Conservation (phyloP, 2,888 invertebrate species). For the Conus canariensis region DNA sequence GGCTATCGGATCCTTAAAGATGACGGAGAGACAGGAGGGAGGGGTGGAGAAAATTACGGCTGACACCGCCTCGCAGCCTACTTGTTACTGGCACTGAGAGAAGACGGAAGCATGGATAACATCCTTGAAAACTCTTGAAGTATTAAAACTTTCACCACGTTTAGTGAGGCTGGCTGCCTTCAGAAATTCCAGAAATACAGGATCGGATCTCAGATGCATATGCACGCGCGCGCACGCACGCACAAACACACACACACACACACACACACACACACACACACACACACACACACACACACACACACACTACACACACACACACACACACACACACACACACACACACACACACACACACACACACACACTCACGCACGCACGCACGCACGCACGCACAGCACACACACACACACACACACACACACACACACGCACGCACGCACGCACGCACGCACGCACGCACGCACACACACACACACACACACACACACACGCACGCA, state of each 20-base stretch:
- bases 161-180: too few relatives aligned
- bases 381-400: not conserved
- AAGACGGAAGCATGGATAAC: too few relatives aligned
- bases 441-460: not conserved
- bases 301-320: not conserved
- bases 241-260: not conserved
- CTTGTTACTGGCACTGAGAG: too few relatives aligned
- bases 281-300: not conserved
- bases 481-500: constrained; percentile 16
- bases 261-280: not conserved
- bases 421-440: constrained; percentile 1
- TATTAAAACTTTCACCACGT: too few relatives aligned
- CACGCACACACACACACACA: not conserved
- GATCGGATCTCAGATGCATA: too few relatives aligned
- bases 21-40: too few relatives aligned
- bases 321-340: not conserved
- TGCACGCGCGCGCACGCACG: not conserved
- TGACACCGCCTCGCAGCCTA: too few relatives aligned
- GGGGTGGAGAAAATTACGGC: too few relatives aligned
- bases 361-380: not conserved
- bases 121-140: too few relatives aligned
- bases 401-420: constrained; percentile 16
- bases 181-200: too few relatives aligned
- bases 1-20: too few relatives aligned
- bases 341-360: not conserved